These are phyloP conservation scores for Cavia aperea DNA, from an alignment of 2,113 vertebrate genomes.

Conservation along the genomic window DNA sequence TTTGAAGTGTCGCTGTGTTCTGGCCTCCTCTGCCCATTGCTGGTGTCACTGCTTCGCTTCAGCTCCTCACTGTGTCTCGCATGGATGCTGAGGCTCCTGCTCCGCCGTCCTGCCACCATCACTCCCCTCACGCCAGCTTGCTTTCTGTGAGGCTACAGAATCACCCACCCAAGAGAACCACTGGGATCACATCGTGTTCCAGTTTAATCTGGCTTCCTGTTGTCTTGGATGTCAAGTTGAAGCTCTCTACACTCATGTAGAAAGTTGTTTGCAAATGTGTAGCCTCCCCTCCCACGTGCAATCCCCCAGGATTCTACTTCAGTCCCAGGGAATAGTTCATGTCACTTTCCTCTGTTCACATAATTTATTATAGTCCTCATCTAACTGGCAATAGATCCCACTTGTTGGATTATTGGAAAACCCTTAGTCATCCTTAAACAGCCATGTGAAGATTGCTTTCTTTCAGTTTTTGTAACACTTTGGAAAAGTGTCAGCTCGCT, in stretches of 20 bases:
- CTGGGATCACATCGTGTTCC: neutral
- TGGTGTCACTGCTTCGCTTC: neutral
- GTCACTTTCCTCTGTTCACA: neutral
- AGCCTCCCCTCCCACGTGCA: no score
- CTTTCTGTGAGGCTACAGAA: neutral
- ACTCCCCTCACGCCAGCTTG: neutral
- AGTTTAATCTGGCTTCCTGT: neutral
- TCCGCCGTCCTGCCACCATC: neutral
- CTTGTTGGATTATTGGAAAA: neutral
- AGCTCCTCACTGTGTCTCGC: neutral
- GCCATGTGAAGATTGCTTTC: neutral
- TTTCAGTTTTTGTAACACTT: neutral
- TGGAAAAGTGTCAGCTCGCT: neutral
- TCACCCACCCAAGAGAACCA: neutral
- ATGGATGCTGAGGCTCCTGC: neutral
- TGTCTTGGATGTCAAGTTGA: neutral
- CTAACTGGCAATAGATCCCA: neutral
- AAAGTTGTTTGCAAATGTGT: neutral
- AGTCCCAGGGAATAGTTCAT: neutral
- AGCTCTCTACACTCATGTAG: neutral
- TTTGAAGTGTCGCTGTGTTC: neutral
- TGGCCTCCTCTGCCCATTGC: neutral
- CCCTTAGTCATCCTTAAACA: neutral
- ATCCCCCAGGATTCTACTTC: neutral
- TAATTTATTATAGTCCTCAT: neutral